Percentiles rank a stretch among this genome's conserved stretches.
These are phyloP conservation scores for Phacellophora camtschatica DNA, from an alignment of 30 jellyfish, hydroid and myxozoan genomes.

Conservation along the genomic window DNA sequence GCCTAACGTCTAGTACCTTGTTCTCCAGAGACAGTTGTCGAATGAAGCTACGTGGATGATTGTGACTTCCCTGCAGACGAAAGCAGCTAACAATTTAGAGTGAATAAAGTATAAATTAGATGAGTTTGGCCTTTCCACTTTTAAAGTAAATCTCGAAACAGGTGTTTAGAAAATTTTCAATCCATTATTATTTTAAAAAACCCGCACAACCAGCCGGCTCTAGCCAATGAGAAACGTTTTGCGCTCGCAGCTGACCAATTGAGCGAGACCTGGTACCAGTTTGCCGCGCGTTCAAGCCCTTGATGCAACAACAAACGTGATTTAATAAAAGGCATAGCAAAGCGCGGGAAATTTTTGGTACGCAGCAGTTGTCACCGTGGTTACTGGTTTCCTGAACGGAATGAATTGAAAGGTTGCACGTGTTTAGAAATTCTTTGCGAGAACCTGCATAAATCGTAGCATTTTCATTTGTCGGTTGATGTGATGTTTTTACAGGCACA, in stretches of 20 bases:
- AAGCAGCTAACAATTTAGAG: constrained; percentile 5
- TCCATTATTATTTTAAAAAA: constrained; percentile 73
- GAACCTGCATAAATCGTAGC: background rate
- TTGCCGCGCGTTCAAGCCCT: constrained; percentile 77
- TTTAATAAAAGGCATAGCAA: background rate
- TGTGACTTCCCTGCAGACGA: background rate
- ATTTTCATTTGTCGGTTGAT: background rate
- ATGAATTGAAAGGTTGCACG: constrained; percentile 30
- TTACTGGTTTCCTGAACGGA: background rate
- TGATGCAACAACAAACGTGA: constrained; percentile 65
- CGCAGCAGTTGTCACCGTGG: constrained; percentile 59
- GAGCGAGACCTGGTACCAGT: constrained; percentile 77
- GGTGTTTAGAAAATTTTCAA: constrained; percentile 69
- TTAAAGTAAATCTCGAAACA: constrained; percentile 70
- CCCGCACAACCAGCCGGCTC: constrained; percentile 90
- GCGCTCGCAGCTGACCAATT: constrained; percentile 78
- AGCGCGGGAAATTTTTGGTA: constrained; percentile 41
- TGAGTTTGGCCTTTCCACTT: constrained; percentile 74
- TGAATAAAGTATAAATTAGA: constrained; percentile 32
- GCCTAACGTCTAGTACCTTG: too few relatives aligned
- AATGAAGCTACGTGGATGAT: too few relatives aligned
- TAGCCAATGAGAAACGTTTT: constrained; percentile 61
- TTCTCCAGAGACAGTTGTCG: too few relatives aligned
- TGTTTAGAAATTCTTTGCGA: constrained; percentile 6
- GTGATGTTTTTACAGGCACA: background rate